Conservation (phyloP, 2,888 invertebrate genomes). For the Lasius fuliginosus region DNA sequence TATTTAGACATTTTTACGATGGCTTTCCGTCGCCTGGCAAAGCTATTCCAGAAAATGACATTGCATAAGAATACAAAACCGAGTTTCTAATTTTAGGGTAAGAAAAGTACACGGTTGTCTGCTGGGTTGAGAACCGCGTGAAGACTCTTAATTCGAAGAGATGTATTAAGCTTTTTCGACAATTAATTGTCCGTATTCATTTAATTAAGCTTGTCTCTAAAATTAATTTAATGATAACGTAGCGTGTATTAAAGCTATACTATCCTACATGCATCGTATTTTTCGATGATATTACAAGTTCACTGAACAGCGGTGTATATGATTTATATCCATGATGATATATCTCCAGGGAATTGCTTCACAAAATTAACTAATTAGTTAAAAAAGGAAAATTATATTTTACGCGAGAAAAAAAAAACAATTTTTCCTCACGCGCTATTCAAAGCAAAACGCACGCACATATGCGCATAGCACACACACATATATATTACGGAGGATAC, state of each 20-base stretch:
- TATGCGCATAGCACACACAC: slow-evolving; percentile 17
- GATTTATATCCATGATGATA: neutral
- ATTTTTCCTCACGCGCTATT: slow-evolving; percentile 41
- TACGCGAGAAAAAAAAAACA: neutral
- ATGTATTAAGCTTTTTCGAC: neutral
- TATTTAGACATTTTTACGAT: neutral
- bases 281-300: slow-evolving; percentile 8
- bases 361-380: slow-evolving; percentile 57
- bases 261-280: neutral
- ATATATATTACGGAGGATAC: slow-evolving; percentile 23
- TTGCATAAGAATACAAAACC: slow-evolving; percentile 50
- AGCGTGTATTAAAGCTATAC: neutral
- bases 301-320: neutral
- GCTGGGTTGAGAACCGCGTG: neutral
- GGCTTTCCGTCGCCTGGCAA: neutral
- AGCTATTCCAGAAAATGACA: slow-evolving; percentile 20
- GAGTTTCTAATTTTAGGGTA: slow-evolving; percentile 37
- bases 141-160: neutral
- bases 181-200: slow-evolving; percentile 11
- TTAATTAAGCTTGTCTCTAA: neutral
- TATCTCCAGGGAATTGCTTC: slow-evolving; percentile 25
- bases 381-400: slow-evolving; percentile 18
- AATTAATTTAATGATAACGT: slow-evolving; percentile 16
- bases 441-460: slow-evolving; percentile 37
- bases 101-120: slow-evolving; percentile 28